Evolutionary conservation across 2,888 invertebrate genomes (phyloP).

Genomic region (Capitulum mitella): DNA sequence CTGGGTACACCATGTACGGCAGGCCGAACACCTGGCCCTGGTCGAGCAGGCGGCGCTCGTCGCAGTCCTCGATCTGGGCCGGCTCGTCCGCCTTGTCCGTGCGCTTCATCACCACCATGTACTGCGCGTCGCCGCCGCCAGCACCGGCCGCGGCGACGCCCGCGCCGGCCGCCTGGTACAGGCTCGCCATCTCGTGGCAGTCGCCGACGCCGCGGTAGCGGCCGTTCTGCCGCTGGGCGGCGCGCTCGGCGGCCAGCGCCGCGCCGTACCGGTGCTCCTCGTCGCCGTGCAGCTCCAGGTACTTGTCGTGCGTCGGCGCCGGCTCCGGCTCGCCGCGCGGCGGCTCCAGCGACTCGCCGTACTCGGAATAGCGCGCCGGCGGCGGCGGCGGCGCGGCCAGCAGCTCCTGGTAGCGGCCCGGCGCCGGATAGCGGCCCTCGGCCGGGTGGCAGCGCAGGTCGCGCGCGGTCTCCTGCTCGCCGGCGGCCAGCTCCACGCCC

Average conservation of each 20-base stretch:
- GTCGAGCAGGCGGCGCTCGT: not conserved
- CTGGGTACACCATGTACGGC: not conserved
- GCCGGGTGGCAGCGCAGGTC: constrained; percentile 17
- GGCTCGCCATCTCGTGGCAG: constrained; percentile 13
- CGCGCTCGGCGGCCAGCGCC: not conserved
- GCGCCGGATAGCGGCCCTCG: not conserved
- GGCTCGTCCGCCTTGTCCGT: not conserved
- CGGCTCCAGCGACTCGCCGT: not conserved
- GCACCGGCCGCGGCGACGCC: not conserved
- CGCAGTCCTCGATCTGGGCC: not conserved
- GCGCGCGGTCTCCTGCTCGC: constrained; percentile 2
- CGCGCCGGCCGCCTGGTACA: not conserved
- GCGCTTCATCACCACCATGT: constrained; percentile 8
- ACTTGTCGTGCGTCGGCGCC: not conserved
- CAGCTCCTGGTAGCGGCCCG: constrained; percentile 7
- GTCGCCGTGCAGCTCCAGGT: not conserved
- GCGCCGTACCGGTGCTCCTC: not conserved
- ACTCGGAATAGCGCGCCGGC: not conserved
- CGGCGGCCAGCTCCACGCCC: not conserved
- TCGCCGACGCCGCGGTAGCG: not conserved
- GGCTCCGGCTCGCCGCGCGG: not conserved
- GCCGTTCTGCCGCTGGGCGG: not conserved
- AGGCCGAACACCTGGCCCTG: not conserved
- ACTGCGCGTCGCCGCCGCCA: not conserved
- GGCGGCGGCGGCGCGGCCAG: not conserved